Conservation (phyloP, 2,797 vertebrate genomes). For the Molossus alvarezi region DNA sequence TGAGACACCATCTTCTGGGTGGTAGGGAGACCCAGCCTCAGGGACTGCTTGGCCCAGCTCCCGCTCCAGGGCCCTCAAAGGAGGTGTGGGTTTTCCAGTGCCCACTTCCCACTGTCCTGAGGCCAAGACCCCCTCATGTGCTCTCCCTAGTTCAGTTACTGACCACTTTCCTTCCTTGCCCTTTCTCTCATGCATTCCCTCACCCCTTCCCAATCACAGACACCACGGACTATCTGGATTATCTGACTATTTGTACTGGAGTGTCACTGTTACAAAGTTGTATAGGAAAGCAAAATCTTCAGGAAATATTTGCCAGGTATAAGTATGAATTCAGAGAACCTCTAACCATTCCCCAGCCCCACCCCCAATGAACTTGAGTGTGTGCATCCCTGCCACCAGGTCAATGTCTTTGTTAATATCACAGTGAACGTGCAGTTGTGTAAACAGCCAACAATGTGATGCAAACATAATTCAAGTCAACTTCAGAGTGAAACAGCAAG, state of each 20-base stretch:
- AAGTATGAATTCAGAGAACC: background rate
- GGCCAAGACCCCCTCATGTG: background rate
- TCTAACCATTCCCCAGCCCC: background rate
- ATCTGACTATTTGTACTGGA: background rate
- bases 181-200: background rate
- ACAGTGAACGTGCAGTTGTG: background rate
- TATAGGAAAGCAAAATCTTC: conserved; percentile 23
- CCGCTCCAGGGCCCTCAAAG: background rate
- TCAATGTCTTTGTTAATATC: conserved; percentile 1
- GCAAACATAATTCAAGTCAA: background rate
- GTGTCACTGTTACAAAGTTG: conserved; percentile 39
- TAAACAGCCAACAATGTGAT: background rate
- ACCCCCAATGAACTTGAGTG: background rate
- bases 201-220: background rate
- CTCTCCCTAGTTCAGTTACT: background rate
- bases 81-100: background rate
- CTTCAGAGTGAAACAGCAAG: background rate
- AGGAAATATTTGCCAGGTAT: conserved; percentile 32
- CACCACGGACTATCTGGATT: background rate
- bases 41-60: background rate
- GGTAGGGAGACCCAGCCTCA: background rate
- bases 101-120: background rate
- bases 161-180: background rate
- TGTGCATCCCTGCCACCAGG: background rate
- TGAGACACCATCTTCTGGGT: background rate